These are phyloP conservation scores for Hirudinaria manillensis DNA, from an alignment of 2,888 invertebrate genomes.

Conservation along the genomic window DNA sequence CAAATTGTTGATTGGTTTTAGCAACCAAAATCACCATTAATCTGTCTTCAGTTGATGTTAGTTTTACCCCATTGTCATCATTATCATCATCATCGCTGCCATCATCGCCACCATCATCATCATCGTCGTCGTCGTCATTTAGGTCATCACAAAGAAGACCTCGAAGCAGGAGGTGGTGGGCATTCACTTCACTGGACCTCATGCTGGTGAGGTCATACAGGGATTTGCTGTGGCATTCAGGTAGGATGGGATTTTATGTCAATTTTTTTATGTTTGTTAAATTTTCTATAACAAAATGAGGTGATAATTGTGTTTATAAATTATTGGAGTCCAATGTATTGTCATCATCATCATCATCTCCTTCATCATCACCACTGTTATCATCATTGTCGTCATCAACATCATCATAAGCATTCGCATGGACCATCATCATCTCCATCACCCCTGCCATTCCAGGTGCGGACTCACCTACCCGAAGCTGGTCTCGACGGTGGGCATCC, in stretches of 20 bases:
- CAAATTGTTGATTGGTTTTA: background rate
- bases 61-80: background rate
- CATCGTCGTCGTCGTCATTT: background rate
- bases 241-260: conserved; percentile 31
- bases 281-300: background rate
- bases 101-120: background rate
- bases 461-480: conserved; percentile 60
- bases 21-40: background rate
- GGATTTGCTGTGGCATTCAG: conserved; percentile 61
- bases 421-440: background rate
- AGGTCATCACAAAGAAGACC: conserved; percentile 33
- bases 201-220: conserved; percentile 64
- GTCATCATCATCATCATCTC: background rate
- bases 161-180: conserved; percentile 57
- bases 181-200: conserved; percentile 56
- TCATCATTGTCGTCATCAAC: background rate
- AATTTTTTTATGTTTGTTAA: background rate
- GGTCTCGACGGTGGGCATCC: conserved; percentile 61
- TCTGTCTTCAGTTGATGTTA: background rate
- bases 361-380: background rate
- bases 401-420: background rate
- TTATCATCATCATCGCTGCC: background rate
- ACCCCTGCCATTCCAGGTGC: conserved; percentile 35
- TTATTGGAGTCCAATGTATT: background rate
- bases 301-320: background rate